Percentiles rank a stretch among this genome's conserved stretches.
Evolutionary conservation across 2,113 vertebrate species (phyloP).

Genomic region (Ochotona curzoniae): DNA sequence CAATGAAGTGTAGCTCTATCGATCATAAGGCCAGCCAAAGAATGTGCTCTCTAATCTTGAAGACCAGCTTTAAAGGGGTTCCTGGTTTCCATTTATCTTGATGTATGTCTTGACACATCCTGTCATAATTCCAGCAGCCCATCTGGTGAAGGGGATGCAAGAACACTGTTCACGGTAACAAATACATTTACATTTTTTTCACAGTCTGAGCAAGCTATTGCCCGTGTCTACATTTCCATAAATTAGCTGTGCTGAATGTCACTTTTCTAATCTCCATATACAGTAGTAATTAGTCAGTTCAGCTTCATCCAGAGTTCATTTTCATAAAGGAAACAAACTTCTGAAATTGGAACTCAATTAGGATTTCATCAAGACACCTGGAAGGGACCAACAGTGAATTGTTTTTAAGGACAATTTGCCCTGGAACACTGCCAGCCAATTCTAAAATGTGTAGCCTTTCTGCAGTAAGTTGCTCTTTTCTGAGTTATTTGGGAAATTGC

Average conservation of each 20-base stretch:
- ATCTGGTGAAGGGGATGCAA: slow-evolving; percentile 39
- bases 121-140: slow-evolving; percentile 53
- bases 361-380: background rate
- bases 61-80: background rate
- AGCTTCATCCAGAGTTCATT: slow-evolving; percentile 33
- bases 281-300: slow-evolving; percentile 21
- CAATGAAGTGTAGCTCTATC: background rate
- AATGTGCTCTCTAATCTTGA: background rate
- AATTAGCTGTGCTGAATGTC: slow-evolving; percentile 19
- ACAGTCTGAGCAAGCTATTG: slow-evolving; percentile 23
- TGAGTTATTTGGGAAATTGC: slow-evolving; percentile 23
- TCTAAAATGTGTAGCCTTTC: slow-evolving; percentile 21
- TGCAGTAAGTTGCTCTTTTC: background rate
- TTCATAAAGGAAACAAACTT: slow-evolving; percentile 40
- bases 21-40: background rate
- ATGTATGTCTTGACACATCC: slow-evolving; percentile 11
- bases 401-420: slow-evolving; percentile 38
- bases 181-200: slow-evolving; percentile 46
- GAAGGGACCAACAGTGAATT: background rate
- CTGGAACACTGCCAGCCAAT: background rate
- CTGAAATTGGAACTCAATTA: slow-evolving; percentile 12
- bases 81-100: slow-evolving; percentile 43
- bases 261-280: slow-evolving; percentile 23
- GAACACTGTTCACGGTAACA: slow-evolving; percentile 30
- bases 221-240: slow-evolving; percentile 41